phyloP scores from a whole-genome alignment of 2,113 vertebrate genomes.

The Apistogramma diplotaenia region DNA sequence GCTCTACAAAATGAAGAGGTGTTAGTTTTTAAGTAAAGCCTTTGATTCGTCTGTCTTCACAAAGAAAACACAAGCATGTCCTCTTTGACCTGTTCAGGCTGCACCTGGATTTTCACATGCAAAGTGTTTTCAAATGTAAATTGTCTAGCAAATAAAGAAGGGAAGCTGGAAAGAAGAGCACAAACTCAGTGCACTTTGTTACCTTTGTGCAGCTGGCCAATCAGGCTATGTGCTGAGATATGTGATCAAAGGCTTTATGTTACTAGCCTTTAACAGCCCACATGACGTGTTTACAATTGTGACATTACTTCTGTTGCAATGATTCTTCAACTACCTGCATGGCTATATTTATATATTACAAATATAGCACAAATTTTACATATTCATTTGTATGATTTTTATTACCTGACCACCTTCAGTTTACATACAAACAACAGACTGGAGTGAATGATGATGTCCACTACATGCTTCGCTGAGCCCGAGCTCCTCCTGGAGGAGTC shows the following conservation, averaged over 20 bases:
- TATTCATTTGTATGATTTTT: too few species aligned
- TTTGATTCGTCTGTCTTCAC: background rate
- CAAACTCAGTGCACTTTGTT: background rate
- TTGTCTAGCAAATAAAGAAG: background rate
- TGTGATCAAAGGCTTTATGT: background rate
- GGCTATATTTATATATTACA: too few species aligned
- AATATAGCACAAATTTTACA: too few species aligned
- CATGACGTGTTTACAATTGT: background rate
- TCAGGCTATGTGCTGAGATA: background rate
- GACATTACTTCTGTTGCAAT: background rate
- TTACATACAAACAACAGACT: too few species aligned
- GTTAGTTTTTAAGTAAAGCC: background rate
- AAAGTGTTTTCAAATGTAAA: background rate
- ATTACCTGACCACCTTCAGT: too few species aligned
- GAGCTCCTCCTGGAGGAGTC: too few species aligned
- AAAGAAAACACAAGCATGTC: background rate
- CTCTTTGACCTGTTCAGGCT: background rate
- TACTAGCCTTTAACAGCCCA: background rate
- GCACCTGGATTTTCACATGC: background rate
- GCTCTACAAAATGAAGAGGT: fast-evolving
- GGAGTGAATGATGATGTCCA: too few species aligned
- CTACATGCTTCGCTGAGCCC: too few species aligned
- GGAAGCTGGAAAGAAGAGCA: background rate
- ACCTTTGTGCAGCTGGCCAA: background rate
- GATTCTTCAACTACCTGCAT: background rate